Percentiles rank a stretch among this genome's conserved stretches.
Evolutionary conservation across 1,140 invertebrate genomes (phyloP).

Genomic region (Teleogryllus occipitalis): DNA sequence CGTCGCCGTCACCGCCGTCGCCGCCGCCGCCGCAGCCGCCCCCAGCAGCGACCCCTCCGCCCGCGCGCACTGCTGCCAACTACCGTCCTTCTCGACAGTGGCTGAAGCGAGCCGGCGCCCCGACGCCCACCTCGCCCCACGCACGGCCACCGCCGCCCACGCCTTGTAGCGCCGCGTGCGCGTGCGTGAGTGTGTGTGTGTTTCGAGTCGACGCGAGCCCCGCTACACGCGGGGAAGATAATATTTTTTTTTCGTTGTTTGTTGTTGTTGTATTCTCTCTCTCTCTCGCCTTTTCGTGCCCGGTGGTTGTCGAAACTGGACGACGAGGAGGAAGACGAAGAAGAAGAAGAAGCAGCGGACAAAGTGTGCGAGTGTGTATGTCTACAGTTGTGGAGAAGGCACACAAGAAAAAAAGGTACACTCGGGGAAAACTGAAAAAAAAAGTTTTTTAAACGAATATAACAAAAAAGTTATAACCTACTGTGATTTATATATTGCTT

Average conservation of each 20-base stretch:
- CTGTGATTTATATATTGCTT: background rate
- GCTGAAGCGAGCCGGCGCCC: background rate
- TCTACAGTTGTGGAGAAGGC: too few relatives aligned
- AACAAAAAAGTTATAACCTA: background rate
- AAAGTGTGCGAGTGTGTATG: background rate
- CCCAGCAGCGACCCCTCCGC: background rate
- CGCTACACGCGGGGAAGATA: too few relatives aligned
- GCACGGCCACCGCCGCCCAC: background rate
- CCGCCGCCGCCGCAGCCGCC: too few relatives aligned
- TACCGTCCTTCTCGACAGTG: background rate
- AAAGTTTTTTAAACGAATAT: background rate
- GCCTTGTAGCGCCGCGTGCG: too few relatives aligned
- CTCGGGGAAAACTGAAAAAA: background rate
- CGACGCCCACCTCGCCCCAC: too few relatives aligned
- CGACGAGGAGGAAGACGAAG: background rate
- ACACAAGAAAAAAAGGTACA: background rate
- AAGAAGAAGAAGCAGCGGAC: background rate
- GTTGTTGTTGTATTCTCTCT: too few relatives aligned
- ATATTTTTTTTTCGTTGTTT: too few relatives aligned
- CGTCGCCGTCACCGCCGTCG: too few relatives aligned
- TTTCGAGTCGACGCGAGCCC: too few relatives aligned
- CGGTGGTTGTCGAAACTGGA: background rate
- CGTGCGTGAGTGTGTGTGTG: background rate
- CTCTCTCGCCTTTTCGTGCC: background rate
- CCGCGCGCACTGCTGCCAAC: background rate